Conservation (phyloP, 2,797 vertebrate genomes). For the Falco peregrinus region DNA sequence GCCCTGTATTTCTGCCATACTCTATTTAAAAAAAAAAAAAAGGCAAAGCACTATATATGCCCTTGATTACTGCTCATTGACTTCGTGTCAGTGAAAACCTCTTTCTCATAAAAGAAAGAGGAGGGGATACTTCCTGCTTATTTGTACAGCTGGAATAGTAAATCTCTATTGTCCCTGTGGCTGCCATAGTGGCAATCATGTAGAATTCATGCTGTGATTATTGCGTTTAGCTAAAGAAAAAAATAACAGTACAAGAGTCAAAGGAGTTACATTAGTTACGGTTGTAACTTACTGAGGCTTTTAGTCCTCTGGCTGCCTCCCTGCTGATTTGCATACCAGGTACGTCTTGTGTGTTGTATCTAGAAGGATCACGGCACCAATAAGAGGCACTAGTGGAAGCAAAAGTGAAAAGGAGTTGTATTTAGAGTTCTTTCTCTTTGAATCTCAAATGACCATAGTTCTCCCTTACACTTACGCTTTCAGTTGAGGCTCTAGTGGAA, state of each 20-base stretch:
- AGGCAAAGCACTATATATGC: rapidly evolving
- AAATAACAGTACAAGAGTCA: neutral
- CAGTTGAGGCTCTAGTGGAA: neutral
- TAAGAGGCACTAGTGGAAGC: neutral
- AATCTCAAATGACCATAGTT: neutral
- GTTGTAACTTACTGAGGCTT: neutral
- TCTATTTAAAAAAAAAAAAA: neutral
- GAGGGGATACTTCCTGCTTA: neutral
- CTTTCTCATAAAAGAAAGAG: neutral
- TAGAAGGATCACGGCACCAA: neutral
- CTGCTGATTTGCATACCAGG: neutral
- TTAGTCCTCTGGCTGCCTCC: neutral
- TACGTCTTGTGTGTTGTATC: neutral
- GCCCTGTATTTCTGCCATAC: neutral
- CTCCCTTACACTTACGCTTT: neutral
- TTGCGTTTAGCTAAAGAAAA: neutral
- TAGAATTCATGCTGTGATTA: neutral
- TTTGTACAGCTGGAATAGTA: neutral
- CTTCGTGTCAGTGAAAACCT: neutral
- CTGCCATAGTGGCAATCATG: neutral
- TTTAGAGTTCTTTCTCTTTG: neutral
- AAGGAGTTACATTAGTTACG: neutral
- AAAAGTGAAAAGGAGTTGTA: neutral
- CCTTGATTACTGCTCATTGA: neutral
- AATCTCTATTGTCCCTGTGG: neutral